Evolutionary conservation across 2,113 vertebrate species (phyloP).

Genomic region (Megaceryle maxima): DNA sequence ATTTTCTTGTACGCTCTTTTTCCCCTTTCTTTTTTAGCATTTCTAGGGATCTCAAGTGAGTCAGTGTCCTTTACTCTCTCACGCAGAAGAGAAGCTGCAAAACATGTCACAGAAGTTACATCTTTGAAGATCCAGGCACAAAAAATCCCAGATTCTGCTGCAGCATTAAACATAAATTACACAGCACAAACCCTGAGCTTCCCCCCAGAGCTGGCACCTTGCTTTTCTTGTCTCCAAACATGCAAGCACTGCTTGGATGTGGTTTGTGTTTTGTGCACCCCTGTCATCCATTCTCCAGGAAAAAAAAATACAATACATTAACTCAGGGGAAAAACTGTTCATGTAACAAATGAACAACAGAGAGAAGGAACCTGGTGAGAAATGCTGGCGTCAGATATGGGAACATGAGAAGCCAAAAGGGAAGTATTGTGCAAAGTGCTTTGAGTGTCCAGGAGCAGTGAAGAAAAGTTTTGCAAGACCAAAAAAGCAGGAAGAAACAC

Average conservation of each 20-base stretch:
- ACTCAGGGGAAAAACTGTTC: background rate
- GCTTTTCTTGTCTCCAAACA: conserved; percentile 60
- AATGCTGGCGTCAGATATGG: background rate
- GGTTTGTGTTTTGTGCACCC: background rate
- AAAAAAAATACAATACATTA: background rate
- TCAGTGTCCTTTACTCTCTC: conserved; percentile 2
- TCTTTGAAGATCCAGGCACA: conserved; percentile 54
- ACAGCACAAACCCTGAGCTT: conserved; percentile 38
- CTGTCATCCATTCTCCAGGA: background rate
- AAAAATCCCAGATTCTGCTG: conserved; percentile 39
- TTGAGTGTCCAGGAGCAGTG: background rate
- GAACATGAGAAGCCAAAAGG: conserved; percentile 1
- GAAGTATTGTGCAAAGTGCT: background rate
- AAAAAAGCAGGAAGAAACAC: conserved; percentile 34
- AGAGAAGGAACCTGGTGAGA: background rate
- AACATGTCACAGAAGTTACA: conserved; percentile 19
- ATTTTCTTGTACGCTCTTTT: background rate
- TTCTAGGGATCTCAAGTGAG: conserved; percentile 24
- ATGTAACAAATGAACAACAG: background rate
- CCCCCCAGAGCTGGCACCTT: conserved; percentile 52
- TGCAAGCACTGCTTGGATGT: conserved; percentile 26
- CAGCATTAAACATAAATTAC: conserved; percentile 47
- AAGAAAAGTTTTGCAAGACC: conserved; percentile 36
- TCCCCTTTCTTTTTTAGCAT: background rate
- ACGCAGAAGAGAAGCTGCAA: background rate